These are phyloP conservation scores for Dermatemys mawii DNA, from an alignment of 2,113 vertebrate genomes.

Conservation along the genomic window DNA sequence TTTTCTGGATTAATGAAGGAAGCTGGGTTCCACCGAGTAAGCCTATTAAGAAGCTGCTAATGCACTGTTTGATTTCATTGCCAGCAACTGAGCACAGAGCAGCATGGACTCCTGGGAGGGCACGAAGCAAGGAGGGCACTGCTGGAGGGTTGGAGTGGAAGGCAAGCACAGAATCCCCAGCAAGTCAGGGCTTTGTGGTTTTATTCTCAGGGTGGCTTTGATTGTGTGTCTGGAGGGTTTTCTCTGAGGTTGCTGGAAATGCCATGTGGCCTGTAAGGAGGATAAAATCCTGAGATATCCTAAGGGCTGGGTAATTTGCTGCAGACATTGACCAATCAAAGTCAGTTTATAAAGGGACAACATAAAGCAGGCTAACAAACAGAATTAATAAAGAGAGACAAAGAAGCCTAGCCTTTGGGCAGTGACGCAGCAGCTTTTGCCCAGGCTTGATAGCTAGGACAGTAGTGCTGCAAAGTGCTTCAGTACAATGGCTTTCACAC, in stretches of 20 bases:
- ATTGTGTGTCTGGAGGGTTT: background rate
- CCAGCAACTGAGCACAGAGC: constrained; percentile 54
- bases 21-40: constrained; percentile 63
- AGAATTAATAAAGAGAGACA: background rate
- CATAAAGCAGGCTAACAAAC: background rate
- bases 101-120: constrained; percentile 23
- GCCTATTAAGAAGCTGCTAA: constrained; percentile 69
- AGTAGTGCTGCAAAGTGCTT: background rate
- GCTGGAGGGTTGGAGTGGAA: constrained; percentile 25
- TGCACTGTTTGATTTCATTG: constrained; percentile 54
- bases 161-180: background rate
- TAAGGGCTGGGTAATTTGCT: background rate
- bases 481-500: background rate
- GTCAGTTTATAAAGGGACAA: background rate
- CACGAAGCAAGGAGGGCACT: background rate
- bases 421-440: background rate
- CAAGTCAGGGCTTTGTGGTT: background rate
- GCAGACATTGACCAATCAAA: background rate
- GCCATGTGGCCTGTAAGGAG: background rate
- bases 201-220: background rate
- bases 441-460: background rate
- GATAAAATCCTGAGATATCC: background rate
- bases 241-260: background rate
- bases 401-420: background rate
- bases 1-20: constrained; percentile 76